phyloP scores from a whole-genome alignment of 2,888 invertebrate genomes.

The Tenthredo mesomela region DNA sequence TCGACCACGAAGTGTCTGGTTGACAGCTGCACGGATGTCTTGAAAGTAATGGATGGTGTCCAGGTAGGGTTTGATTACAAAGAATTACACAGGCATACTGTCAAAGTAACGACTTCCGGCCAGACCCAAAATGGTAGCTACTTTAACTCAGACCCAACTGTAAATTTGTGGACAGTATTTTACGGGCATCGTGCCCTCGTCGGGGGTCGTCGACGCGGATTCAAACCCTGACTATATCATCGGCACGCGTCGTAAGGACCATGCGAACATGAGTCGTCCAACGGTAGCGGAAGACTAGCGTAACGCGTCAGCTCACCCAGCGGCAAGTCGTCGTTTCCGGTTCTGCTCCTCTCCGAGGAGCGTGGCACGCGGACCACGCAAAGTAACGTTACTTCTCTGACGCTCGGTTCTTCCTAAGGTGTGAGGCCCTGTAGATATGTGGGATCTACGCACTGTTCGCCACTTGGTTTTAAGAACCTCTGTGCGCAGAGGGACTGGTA shows the following conservation, averaged over 20 bases:
- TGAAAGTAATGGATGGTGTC: neutral
- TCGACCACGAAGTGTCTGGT: conserved; percentile 5
- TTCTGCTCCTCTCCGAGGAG: conserved; percentile 60
- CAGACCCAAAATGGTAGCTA: conserved; percentile 28
- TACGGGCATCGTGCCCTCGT: neutral
- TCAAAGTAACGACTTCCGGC: conserved; percentile 13
- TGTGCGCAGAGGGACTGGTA: neutral
- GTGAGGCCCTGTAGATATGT: neutral
- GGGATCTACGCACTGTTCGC: conserved; percentile 37
- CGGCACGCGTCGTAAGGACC: conserved; percentile 33
- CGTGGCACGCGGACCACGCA: conserved; percentile 51
- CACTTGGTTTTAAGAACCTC: conserved; percentile 16
- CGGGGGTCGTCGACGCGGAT: neutral
- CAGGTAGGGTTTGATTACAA: neutral
- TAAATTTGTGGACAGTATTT: neutral
- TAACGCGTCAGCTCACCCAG: conserved; percentile 41
- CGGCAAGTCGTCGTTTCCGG: conserved; percentile 73
- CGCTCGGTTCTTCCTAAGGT: conserved; percentile 6
- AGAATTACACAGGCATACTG: neutral
- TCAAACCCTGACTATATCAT: conserved; percentile 4
- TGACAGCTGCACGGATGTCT: neutral
- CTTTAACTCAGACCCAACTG: neutral
- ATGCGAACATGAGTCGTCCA: conserved; percentile 19
- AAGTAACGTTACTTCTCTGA: conserved; percentile 51
- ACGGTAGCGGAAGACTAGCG: conserved; percentile 39